Evolutionary conservation across 2,888 invertebrate genomes (phyloP).

Genomic region (Thelaira solivaga): DNA sequence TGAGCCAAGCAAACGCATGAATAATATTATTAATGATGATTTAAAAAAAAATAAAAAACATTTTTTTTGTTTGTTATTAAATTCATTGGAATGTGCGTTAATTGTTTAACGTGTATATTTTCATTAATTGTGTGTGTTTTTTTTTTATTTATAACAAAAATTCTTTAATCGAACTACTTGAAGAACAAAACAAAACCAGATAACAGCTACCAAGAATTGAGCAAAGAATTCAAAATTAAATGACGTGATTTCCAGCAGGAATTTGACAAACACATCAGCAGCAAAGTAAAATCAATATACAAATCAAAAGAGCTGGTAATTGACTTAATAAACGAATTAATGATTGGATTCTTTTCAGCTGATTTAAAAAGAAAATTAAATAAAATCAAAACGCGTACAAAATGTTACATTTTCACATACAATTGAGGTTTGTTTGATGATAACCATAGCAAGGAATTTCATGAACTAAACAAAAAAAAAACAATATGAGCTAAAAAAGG

Average conservation of each 20-base stretch:
- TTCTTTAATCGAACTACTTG: constrained; percentile 36
- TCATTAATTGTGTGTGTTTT: constrained; percentile 20
- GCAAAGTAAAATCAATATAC: too few relatives aligned
- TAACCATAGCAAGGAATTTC: too few relatives aligned
- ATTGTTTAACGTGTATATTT: constrained; percentile 54
- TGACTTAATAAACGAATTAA: background rate
- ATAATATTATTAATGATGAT: background rate
- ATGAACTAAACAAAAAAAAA: too few relatives aligned
- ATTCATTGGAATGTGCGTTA: constrained; percentile 51
- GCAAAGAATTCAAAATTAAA: constrained; percentile 23
- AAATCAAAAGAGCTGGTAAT: background rate
- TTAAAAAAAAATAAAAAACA: background rate
- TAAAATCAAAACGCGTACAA: too few relatives aligned
- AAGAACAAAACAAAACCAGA: background rate
- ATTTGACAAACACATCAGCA: background rate
- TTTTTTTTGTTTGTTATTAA: constrained; percentile 27
- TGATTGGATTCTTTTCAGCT: background rate
- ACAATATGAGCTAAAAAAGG: too few relatives aligned
- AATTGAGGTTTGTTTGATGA: too few relatives aligned
- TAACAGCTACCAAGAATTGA: background rate
- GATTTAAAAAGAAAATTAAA: background rate
- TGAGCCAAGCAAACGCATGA: background rate
- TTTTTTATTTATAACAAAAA: background rate
- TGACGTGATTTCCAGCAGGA: constrained; percentile 3
- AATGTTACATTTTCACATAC: too few relatives aligned